Conservation (phyloP, 2,888 invertebrate species). For the Sclerodermus sp. region DNA sequence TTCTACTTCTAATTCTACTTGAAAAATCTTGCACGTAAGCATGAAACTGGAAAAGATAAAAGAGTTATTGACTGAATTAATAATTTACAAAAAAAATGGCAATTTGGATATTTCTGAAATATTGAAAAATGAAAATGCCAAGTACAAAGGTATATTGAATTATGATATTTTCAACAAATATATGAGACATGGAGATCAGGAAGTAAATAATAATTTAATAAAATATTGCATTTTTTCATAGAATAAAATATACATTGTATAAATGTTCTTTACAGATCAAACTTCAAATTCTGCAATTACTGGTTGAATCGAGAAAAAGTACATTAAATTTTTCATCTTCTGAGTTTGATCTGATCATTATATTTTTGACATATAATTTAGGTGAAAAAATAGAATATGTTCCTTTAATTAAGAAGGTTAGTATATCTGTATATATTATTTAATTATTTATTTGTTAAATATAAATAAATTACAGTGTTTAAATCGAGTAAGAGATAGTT, state of each 20-base stretch:
- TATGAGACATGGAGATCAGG: constrained; percentile 64
- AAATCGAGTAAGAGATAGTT: constrained; percentile 61
- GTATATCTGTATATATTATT: neutral
- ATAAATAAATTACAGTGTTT: constrained; percentile 44
- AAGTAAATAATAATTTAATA: constrained; percentile 57
- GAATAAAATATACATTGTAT: neutral
- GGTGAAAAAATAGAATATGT: constrained; percentile 71
- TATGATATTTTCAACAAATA: constrained; percentile 62
- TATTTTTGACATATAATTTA: constrained; percentile 70
- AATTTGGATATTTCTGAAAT: constrained; percentile 33
- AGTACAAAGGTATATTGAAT: constrained; percentile 63
- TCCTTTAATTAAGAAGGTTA: constrained; percentile 73
- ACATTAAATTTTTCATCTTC: constrained; percentile 66
- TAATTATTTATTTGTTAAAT: neutral
- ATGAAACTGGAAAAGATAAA: constrained; percentile 16
- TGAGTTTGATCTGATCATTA: constrained; percentile 68
- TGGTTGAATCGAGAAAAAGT: constrained; percentile 74
- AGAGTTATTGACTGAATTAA: constrained; percentile 20
- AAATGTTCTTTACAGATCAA: constrained; percentile 62
- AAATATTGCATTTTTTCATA: neutral
- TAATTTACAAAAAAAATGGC: constrained; percentile 33
- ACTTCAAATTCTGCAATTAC: constrained; percentile 67
- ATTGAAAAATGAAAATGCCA: constrained; percentile 23
- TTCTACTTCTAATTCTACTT: too few species aligned
- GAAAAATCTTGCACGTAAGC: neutral